These are phyloP conservation scores for Aporophyla lueneburgensis DNA, from an alignment of 2,888 invertebrate species.

Conservation along the genomic window DNA sequence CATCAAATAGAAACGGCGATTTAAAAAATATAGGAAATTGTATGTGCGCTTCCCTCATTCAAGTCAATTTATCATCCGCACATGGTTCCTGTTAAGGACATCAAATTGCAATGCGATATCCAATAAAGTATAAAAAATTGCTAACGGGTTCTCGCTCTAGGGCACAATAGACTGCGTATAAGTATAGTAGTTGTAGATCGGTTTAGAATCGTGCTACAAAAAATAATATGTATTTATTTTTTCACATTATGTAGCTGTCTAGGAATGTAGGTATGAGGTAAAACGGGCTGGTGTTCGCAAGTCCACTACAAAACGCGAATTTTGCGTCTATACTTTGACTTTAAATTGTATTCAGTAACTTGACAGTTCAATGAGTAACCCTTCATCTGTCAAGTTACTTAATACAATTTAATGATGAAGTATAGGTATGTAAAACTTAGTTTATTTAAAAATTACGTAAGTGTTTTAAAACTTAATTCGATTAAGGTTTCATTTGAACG, in stretches of 20 bases:
- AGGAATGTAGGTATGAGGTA: too few species aligned
- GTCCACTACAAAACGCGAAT: too few species aligned
- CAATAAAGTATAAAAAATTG: slow-evolving; percentile 57
- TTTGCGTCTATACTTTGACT: too few species aligned
- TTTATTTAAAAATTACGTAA: neutral
- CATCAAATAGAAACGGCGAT: slow-evolving; percentile 9
- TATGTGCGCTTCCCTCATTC: slow-evolving; percentile 14
- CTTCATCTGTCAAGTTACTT: too few species aligned
- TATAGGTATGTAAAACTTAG: too few species aligned
- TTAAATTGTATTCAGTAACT: too few species aligned
- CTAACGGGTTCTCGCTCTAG: slow-evolving; percentile 23
- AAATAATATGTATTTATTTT: too few species aligned
- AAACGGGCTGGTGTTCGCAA: too few species aligned
- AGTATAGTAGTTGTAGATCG: neutral
- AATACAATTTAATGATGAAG: too few species aligned
- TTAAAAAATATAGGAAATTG: slow-evolving; percentile 23
- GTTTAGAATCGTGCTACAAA: neutral
- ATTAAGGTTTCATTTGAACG: neutral
- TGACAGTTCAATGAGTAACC: too few species aligned
- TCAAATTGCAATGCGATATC: slow-evolving; percentile 56
- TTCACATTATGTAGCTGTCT: too few species aligned
- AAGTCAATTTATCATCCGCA: slow-evolving; percentile 49
- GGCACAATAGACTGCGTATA: slow-evolving; percentile 21
- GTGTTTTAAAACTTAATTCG: neutral
- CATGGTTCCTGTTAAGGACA: slow-evolving; percentile 45